Conservation (phyloP, 2,113 vertebrate genomes). For the Notarius lentiginosus region DNA sequence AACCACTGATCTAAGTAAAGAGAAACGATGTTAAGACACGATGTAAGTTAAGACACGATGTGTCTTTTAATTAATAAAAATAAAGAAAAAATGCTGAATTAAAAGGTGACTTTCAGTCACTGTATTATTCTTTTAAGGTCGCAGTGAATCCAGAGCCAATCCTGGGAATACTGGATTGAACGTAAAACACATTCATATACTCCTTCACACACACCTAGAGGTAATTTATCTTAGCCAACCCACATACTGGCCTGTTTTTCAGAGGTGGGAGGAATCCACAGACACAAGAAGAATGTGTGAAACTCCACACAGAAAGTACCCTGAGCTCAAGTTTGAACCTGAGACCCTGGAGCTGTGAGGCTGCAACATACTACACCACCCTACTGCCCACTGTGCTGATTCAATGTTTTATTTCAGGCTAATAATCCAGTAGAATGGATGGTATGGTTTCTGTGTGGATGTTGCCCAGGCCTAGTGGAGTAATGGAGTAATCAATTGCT, state of each 20-base stretch:
- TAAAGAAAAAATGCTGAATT: no score
- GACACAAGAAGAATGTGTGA: background rate
- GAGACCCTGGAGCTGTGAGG: background rate
- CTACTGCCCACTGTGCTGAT: background rate
- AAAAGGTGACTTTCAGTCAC: background rate
- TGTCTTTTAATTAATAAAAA: no score
- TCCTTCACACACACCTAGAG: background rate
- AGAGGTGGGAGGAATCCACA: background rate
- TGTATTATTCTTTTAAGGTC: background rate
- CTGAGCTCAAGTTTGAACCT: background rate
- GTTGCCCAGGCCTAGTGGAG: slow-evolving; percentile 65
- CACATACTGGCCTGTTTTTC: background rate
- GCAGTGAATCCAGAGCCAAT: background rate
- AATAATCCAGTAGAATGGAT: background rate
- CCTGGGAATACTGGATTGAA: background rate
- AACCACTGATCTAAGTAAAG: no score
- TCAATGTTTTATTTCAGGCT: background rate
- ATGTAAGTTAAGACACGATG: no score
- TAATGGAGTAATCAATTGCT: slow-evolving; percentile 63
- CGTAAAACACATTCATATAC: background rate
- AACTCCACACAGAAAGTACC: background rate
- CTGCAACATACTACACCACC: background rate
- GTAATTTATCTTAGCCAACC: background rate
- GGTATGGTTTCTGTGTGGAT: slow-evolving; percentile 3
- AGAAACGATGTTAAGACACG: no score